These are phyloP conservation scores for Pectinophora gossypiella DNA, from an alignment of 1,140 invertebrate genomes.

Conservation along the genomic window DNA sequence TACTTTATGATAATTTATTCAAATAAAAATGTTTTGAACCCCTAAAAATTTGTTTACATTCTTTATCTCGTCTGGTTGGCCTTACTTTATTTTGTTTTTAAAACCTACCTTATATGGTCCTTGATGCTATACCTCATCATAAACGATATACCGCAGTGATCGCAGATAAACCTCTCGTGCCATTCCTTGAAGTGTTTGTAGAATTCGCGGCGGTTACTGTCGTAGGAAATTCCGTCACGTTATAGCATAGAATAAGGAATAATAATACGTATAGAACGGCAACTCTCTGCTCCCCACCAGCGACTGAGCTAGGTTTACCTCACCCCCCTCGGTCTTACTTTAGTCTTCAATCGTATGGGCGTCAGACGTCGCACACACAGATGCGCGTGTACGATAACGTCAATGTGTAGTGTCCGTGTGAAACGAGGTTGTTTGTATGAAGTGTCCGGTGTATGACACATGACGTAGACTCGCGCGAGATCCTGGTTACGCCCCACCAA, in stretches of 20 bases:
- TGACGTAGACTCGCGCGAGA: no score
- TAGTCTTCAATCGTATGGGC: background rate
- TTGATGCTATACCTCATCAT: constrained; percentile 35
- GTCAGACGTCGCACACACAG: background rate
- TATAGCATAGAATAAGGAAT: background rate
- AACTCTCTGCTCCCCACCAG: background rate
- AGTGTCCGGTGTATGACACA: no score
- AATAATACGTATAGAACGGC: no score
- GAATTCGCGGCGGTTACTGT: constrained; percentile 13
- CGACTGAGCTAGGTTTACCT: background rate
- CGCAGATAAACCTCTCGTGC: constrained; percentile 31
- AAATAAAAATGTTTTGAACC: no score
- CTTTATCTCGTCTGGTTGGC: no score
- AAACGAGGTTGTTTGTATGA: no score
- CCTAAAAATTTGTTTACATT: no score
- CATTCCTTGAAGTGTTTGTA: constrained; percentile 29
- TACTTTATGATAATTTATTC: no score
- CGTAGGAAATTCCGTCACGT: background rate
- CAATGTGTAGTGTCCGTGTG: no score
- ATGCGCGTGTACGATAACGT: no score
- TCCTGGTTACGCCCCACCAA: no score
- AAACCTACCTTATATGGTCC: constrained; percentile 28
- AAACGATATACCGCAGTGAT: constrained; percentile 29
- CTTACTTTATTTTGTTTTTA: background rate
- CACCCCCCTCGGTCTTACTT: background rate